Evolutionary conservation across 1,140 invertebrate species (phyloP).

Genomic region (Megathymus violae): DNA sequence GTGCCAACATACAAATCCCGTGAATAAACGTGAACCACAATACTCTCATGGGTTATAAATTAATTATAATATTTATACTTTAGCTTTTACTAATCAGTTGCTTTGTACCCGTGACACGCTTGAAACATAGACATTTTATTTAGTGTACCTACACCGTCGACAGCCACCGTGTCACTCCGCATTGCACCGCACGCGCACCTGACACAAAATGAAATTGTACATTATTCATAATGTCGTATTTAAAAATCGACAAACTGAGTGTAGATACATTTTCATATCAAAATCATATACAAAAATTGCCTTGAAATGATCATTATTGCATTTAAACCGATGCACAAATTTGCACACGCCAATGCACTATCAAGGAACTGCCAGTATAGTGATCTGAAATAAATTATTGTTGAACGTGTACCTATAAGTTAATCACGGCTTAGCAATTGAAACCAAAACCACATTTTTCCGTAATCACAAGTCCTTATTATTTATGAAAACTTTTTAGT

Average conservation of each 20-base stretch:
- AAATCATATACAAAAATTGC: conserved; percentile 2
- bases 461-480: too few species aligned
- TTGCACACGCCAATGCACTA: conserved; percentile 23
- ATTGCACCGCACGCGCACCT: conserved; percentile 35
- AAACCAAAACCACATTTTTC: too few species aligned
- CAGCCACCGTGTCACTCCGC: conserved; percentile 50
- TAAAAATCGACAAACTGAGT: too few species aligned
- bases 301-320: background rate
- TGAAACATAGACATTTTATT: background rate
- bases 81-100: too few species aligned
- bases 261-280: too few species aligned
- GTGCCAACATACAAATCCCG: too few species aligned
- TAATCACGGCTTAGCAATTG: background rate
- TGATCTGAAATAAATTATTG: conserved; percentile 18
- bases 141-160: background rate
- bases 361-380: conserved; percentile 12
- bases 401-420: background rate
- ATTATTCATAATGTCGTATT: background rate
- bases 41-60: too few species aligned
- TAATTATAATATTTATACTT: too few species aligned
- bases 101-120: background rate
- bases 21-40: too few species aligned
- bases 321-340: conserved; percentile 9
- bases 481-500: too few species aligned
- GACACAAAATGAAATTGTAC: background rate